Conservation (phyloP, 2,888 invertebrate genomes). For the Plagodis dolabraria region DNA sequence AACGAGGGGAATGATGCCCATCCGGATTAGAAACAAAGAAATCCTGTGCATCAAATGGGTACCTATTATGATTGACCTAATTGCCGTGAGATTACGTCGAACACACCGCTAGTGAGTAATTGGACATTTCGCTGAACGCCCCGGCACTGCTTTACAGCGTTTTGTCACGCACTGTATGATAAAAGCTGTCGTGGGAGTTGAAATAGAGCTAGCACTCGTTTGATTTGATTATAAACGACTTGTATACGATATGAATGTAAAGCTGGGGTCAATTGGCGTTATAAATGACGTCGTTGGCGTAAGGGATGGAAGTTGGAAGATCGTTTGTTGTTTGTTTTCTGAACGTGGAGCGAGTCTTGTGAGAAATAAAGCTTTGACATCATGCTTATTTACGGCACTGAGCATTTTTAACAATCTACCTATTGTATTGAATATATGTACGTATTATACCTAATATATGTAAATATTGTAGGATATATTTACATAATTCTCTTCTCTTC, state of each 20-base stretch:
- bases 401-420: too few species aligned
- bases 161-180: constrained; percentile 43
- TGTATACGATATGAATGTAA: constrained; percentile 11
- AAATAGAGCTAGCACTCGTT: constrained; percentile 17
- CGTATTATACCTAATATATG: too few species aligned
- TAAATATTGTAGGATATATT: too few species aligned
- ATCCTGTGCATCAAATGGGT: constrained; percentile 5
- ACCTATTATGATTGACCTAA: constrained; percentile 23
- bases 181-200: constrained; percentile 32
- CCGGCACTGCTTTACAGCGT: constrained; percentile 46
- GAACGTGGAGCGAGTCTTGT: constrained; percentile 6
- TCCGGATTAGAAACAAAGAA: constrained; percentile 25
- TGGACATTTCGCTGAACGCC: constrained; percentile 45
- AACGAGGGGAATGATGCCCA: constrained; percentile 23
- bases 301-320: constrained; percentile 33
- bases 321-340: constrained; percentile 32
- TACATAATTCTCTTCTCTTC: too few species aligned
- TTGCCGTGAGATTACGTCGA: constrained; percentile 41
- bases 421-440: too few species aligned
- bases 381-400: background rate
- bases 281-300: constrained; percentile 13
- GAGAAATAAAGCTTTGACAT: constrained; percentile 1
- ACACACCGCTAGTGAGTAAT: constrained; percentile 45
- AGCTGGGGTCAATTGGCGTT: constrained; percentile 14
- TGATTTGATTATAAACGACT: constrained; percentile 24